These are phyloP conservation scores for Mirounga angustirostris DNA, from an alignment of 2,113 vertebrate genomes.

Conservation along the genomic window DNA sequence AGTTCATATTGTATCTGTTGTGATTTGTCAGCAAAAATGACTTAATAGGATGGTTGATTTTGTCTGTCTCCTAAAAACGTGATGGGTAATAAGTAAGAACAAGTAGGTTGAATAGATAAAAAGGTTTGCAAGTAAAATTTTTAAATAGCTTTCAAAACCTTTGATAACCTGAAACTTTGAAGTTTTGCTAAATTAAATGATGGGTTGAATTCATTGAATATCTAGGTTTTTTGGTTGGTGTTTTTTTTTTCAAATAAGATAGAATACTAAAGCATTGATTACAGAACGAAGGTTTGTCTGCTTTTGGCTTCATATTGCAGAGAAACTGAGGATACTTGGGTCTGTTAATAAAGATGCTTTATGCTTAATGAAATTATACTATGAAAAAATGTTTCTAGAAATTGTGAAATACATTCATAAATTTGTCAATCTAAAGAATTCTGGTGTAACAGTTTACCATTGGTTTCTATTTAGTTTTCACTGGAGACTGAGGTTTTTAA, in stretches of 20 bases:
- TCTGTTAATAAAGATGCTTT: background rate
- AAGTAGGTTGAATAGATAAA: background rate
- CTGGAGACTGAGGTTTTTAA: background rate
- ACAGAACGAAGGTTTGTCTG: background rate
- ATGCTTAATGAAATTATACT: background rate
- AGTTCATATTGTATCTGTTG: background rate
- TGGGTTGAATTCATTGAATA: background rate
- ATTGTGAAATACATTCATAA: background rate
- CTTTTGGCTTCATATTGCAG: background rate
- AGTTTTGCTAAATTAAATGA: background rate
- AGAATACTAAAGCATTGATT: background rate
- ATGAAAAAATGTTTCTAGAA: too few species aligned
- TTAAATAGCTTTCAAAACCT: background rate
- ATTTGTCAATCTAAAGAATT: background rate
- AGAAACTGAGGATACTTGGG: background rate
- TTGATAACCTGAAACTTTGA: background rate
- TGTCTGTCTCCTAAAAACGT: background rate
- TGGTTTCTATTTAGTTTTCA: background rate
- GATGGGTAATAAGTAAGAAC: background rate
- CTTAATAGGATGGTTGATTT: background rate
- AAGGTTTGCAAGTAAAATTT: background rate
- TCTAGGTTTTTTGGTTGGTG: too few species aligned
- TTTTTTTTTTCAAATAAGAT: background rate
- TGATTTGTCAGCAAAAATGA: background rate
- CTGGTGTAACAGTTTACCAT: background rate